These are phyloP conservation scores for Chymomyza fuscimana DNA, from an alignment of 2,888 invertebrate species.

Conservation along the genomic window DNA sequence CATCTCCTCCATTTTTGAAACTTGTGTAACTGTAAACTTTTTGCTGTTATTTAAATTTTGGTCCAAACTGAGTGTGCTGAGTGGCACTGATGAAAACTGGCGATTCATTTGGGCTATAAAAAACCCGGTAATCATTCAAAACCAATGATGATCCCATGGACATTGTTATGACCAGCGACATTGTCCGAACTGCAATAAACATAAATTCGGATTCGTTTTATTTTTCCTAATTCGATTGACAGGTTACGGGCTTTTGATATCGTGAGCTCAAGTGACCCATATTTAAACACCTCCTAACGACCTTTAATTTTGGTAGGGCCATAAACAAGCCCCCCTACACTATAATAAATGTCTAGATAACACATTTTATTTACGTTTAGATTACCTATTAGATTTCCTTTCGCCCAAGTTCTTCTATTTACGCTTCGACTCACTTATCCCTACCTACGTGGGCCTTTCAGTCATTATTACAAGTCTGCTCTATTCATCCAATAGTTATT, in stretches of 20 bases:
- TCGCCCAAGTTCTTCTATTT: background rate
- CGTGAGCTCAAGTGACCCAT: conserved; percentile 17
- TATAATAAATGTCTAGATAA: background rate
- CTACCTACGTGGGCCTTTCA: background rate
- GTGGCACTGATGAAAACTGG: background rate
- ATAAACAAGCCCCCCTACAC: background rate
- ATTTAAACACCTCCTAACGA: conserved; percentile 25
- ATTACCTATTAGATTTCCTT: background rate
- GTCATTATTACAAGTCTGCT: background rate
- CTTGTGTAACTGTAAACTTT: background rate
- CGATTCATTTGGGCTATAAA: background rate
- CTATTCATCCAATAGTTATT: background rate
- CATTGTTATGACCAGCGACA: conserved; percentile 5
- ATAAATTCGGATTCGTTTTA: conserved; percentile 12
- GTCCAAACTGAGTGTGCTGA: background rate
- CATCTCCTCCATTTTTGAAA: background rate
- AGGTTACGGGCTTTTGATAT: conserved; percentile 12
- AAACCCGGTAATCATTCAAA: conserved; percentile 28
- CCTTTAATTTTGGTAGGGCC: background rate
- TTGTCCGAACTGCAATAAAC: conserved; percentile 37
- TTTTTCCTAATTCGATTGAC: conserved; percentile 57
- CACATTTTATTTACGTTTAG: background rate
- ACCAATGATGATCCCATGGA: conserved; percentile 11
- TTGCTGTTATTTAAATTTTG: background rate
- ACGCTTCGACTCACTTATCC: background rate